These are phyloP conservation scores for Microplitis mediator DNA, from an alignment of 1,140 invertebrate species.

Conservation along the genomic window DNA sequence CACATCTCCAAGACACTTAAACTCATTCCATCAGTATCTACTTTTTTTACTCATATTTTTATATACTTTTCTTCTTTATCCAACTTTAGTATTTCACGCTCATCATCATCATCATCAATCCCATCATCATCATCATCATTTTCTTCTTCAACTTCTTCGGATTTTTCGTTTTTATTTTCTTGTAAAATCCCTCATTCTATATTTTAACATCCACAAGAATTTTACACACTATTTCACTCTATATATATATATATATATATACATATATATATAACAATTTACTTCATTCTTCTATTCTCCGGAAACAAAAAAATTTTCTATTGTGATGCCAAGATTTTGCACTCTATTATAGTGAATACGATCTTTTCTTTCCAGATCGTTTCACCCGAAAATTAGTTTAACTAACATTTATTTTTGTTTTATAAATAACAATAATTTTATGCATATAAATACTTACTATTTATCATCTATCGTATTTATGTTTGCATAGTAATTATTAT, in stretches of 20 bases:
- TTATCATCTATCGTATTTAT: no score
- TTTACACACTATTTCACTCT: not conserved
- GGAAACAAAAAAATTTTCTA: conserved; percentile 15
- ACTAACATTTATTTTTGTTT: not conserved
- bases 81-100: conserved; percentile 14
- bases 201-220: not conserved
- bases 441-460: no score
- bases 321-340: conserved; percentile 22
- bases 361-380: conserved; percentile 22
- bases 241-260: conserved; percentile 14
- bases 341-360: conserved; percentile 18
- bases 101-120: not conserved
- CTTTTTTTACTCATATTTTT: conserved; percentile 19
- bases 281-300: not conserved
- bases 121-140: not conserved
- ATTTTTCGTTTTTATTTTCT: not conserved
- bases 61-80: conserved; percentile 19
- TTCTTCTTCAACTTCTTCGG: not conserved
- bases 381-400: conserved; percentile 13
- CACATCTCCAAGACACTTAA: not conserved
- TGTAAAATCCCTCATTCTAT: not conserved
- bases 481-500: no score
- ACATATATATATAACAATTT: conserved; percentile 11
- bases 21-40: not conserved
- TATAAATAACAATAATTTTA: not conserved